These are phyloP conservation scores for Apoda limacodes DNA, from an alignment of 2,888 invertebrate species.

Conservation along the genomic window DNA sequence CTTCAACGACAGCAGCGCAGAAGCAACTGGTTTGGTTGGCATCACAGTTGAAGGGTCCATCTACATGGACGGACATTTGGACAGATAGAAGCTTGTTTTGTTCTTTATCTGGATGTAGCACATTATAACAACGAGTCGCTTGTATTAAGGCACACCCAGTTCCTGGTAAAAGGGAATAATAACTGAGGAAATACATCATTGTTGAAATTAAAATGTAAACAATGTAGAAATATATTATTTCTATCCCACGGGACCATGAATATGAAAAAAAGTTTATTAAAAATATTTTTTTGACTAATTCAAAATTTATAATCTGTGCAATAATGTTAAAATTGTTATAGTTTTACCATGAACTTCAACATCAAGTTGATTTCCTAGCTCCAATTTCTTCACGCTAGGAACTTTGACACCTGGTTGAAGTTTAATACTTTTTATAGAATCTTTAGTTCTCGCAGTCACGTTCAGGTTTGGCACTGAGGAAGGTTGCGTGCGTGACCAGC, in stretches of 20 bases:
- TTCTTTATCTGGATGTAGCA: conserved; percentile 15
- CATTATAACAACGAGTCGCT: conserved; percentile 48
- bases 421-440: conserved; percentile 17
- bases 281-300: too few relatives aligned
- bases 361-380: conserved; percentile 25
- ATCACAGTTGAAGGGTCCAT: conserved; percentile 51
- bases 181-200: too few relatives aligned
- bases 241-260: too few relatives aligned
- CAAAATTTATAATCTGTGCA: too few relatives aligned
- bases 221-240: too few relatives aligned
- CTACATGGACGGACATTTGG: conserved; percentile 41
- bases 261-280: too few relatives aligned
- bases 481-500: conserved; percentile 44
- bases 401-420: conserved; percentile 29
- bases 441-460: conserved; percentile 31
- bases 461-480: conserved; percentile 30
- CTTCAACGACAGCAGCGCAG: conserved; percentile 57
- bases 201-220: too few relatives aligned
- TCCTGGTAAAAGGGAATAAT: too few relatives aligned
- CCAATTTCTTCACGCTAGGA: conserved; percentile 34
- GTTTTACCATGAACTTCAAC: conserved; percentile 36
- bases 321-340: background rate
- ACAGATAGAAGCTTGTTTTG: conserved; percentile 29
- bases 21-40: conserved; percentile 33
- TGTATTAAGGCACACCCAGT: conserved; percentile 48